Percentiles rank a stretch among this genome's conserved stretches.
Conservation (phyloP, 2,888 invertebrate species). For the Agonopterix heracliana region DNA sequence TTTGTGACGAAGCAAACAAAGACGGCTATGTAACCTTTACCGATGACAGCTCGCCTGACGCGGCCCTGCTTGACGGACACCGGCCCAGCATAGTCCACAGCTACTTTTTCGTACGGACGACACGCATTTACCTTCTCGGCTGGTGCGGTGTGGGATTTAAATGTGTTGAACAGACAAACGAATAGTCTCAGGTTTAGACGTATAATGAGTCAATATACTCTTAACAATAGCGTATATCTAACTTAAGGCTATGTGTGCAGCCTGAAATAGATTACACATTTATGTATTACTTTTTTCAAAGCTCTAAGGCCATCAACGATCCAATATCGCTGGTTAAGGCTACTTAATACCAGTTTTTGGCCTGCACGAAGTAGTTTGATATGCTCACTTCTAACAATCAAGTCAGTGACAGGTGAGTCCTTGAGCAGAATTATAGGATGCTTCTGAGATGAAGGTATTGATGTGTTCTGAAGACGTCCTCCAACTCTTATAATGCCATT, state of each 20-base stretch:
- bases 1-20: background rate
- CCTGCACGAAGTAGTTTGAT: slow-evolving; percentile 5
- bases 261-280: slow-evolving; percentile 1
- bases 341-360: slow-evolving; percentile 4
- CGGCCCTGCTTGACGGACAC: slow-evolving; percentile 1
- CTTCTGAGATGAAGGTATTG: background rate
- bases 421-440: slow-evolving; percentile 8
- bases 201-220: slow-evolving; percentile 5
- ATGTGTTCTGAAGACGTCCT: background rate
- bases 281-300: slow-evolving; percentile 2
- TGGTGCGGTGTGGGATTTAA: no score
- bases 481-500: background rate
- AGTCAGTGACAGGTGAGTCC: slow-evolving; percentile 3
- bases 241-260: no score
- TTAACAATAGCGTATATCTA: background rate
- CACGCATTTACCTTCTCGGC: background rate
- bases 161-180: no score
- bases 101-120: slow-evolving; percentile 2
- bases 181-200: no score
- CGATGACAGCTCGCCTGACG: background rate
- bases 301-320: slow-evolving; percentile 8
- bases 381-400: slow-evolving; percentile 9
- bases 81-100: slow-evolving; percentile 4
- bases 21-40: background rate
- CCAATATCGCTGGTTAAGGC: slow-evolving; percentile 8